Conservation (phyloP, 2,888 invertebrate genomes). For the Sisyra nigra region DNA sequence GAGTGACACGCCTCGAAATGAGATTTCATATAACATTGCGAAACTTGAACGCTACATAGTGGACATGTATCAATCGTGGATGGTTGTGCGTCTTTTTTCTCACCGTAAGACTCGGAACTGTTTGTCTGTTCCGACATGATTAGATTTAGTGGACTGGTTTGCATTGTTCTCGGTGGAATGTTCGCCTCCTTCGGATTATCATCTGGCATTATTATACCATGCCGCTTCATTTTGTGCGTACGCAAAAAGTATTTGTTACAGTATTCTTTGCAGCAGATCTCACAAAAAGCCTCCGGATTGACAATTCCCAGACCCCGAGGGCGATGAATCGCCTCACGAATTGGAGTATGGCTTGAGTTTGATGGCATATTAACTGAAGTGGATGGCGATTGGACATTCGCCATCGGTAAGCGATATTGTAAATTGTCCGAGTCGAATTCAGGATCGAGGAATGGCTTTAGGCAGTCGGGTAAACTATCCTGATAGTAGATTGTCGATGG, state of each 20-base stretch:
- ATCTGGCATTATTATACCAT: slow-evolving; percentile 58
- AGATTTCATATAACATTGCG: slow-evolving; percentile 25
- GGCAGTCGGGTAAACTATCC: slow-evolving; percentile 1
- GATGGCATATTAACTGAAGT: slow-evolving; percentile 21
- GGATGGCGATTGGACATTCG: background rate
- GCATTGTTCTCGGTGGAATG: slow-evolving; percentile 29
- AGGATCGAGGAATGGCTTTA: slow-evolving; percentile 3
- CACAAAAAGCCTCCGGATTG: slow-evolving; percentile 83
- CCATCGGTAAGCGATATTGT: background rate
- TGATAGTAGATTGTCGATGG: slow-evolving; percentile 12
- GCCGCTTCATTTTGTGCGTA: slow-evolving; percentile 85
- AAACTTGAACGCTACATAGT: slow-evolving; percentile 32
- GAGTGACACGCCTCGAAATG: slow-evolving; percentile 25
- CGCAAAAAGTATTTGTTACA: slow-evolving; percentile 85
- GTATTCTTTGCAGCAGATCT: slow-evolving; percentile 84
- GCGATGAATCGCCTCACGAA: slow-evolving; percentile 56
- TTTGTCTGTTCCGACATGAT: slow-evolving; percentile 47
- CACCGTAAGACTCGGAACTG: slow-evolving; percentile 33
- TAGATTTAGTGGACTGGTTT: slow-evolving; percentile 63
- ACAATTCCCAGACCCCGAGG: slow-evolving; percentile 63
- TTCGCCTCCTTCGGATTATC: slow-evolving; percentile 30
- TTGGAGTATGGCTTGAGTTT: slow-evolving; percentile 34
- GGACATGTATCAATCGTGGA: slow-evolving; percentile 31
- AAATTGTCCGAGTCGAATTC: slow-evolving; percentile 1
- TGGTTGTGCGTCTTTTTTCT: slow-evolving; percentile 23